These are phyloP conservation scores for Zaprionus inermis DNA, from an alignment of 1,140 invertebrate species.

Conservation along the genomic window DNA sequence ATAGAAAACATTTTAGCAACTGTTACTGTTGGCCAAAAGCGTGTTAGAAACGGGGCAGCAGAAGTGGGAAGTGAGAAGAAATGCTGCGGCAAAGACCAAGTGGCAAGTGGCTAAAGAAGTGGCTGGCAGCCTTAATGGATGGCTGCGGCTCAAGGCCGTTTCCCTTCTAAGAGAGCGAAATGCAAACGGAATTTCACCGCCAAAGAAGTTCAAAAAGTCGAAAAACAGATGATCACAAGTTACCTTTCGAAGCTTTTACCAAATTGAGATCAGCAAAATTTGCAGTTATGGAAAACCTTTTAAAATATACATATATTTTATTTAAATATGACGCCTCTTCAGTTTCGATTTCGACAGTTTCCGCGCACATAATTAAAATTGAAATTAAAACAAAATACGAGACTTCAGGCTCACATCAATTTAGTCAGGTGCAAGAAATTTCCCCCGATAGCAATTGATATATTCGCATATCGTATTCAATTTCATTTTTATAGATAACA, in stretches of 20 bases:
- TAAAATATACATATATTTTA: no score
- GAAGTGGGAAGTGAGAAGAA: neutral
- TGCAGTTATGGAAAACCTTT: neutral
- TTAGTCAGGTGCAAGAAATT: neutral
- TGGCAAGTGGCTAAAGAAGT: slow-evolving; percentile 39
- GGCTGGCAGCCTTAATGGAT: slow-evolving; percentile 43
- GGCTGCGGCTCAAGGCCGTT: slow-evolving; percentile 34
- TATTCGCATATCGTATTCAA: neutral
- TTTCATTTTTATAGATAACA: neutral
- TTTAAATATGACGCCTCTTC: neutral
- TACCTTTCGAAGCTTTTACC: neutral
- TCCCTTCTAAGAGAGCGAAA: slow-evolving; percentile 25
- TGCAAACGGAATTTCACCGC: slow-evolving; percentile 31
- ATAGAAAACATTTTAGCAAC: slow-evolving; percentile 83
- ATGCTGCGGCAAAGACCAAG: slow-evolving; percentile 46
- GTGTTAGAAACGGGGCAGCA: slow-evolving; percentile 64
- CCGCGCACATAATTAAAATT: neutral
- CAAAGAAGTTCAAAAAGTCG: slow-evolving; percentile 1
- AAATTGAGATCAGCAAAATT: no score
- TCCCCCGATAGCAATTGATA: neutral
- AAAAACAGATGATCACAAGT: neutral
- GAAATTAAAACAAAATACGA: neutral
- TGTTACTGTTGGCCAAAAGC: slow-evolving; percentile 76
- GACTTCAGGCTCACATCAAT: neutral
- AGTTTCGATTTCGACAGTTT: neutral